phyloP scores from a whole-genome alignment of 2,888 invertebrate genomes.

The Altica lythri region DNA sequence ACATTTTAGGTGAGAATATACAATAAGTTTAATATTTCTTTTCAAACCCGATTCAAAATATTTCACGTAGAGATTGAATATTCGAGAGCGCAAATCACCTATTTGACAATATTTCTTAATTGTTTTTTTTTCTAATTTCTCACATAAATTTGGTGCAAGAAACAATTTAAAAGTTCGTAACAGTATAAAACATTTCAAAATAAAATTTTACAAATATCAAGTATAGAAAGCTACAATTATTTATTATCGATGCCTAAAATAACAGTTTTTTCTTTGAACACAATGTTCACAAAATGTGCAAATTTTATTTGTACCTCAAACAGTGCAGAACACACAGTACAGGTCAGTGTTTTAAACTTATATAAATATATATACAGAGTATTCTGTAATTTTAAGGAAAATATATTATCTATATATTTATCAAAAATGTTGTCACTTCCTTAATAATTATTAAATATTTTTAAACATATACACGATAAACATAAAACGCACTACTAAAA shows the following conservation, averaged over 20 bases:
- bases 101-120: too few species aligned
- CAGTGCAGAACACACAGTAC: slow-evolving; percentile 5
- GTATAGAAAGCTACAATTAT: slow-evolving; percentile 1
- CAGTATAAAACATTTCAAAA: slow-evolving; percentile 3
- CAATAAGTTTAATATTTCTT: too few species aligned
- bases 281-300: slow-evolving; percentile 19
- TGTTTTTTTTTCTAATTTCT: not conserved
- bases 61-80: too few species aligned
- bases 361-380: not conserved
- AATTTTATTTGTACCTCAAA: slow-evolving; percentile 21
- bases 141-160: slow-evolving; percentile 14
- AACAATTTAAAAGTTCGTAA: slow-evolving; percentile 5
- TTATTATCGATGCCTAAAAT: slow-evolving; percentile 16
- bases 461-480: too few species aligned
- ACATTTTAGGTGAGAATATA: too few species aligned
- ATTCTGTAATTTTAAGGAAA: too few species aligned
- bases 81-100: too few species aligned
- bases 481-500: too few species aligned
- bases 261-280: slow-evolving; percentile 1
- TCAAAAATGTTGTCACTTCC: too few species aligned
- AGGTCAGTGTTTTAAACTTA: not conserved
- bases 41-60: too few species aligned
- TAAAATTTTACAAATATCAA: slow-evolving; percentile 7
- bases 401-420: too few species aligned
- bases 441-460: too few species aligned